These are phyloP conservation scores for Spicauda simplicius DNA, from an alignment of 2,888 invertebrate species.

Conservation along the genomic window DNA sequence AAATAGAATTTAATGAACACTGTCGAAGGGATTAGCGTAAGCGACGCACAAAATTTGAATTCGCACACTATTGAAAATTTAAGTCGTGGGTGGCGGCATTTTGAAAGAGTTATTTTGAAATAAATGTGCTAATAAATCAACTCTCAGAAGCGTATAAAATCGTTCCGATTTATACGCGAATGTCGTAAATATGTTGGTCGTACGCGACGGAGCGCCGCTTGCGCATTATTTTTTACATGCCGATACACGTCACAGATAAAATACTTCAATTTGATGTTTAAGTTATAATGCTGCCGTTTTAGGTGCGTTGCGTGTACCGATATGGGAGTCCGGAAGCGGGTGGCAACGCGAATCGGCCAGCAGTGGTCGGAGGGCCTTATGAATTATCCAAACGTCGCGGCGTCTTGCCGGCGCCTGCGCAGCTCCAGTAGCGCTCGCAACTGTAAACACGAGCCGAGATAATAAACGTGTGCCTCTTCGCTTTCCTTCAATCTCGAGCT, in stretches of 20 bases:
- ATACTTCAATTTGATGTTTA: conserved; percentile 34
- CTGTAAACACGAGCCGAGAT: conserved; percentile 66
- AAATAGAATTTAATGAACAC: conserved; percentile 31
- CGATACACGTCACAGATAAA: conserved; percentile 40
- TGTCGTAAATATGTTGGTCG: conserved; percentile 22
- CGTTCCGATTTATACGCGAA: conserved; percentile 19
- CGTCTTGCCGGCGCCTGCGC: conserved; percentile 64
- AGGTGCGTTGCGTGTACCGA: conserved; percentile 53
- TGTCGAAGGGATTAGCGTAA: conserved; percentile 16
- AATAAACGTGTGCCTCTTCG: conserved; percentile 52
- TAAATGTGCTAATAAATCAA: conserved; percentile 32
- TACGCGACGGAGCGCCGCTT: conserved; percentile 20
- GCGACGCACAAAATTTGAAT: conserved; percentile 19
- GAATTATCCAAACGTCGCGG: conserved; percentile 77
- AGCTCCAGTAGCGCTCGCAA: conserved; percentile 48
- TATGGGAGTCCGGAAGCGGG: conserved; percentile 65
- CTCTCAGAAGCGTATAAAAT: conserved; percentile 22
- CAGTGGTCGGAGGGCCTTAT: conserved; percentile 59
- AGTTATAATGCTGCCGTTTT: conserved; percentile 57
- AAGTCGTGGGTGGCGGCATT: conserved; percentile 27
- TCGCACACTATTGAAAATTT: conserved; percentile 11
- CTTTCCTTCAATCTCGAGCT: background rate
- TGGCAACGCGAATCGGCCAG: conserved; percentile 53
- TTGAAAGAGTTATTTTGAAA: conserved; percentile 31
- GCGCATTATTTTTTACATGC: conserved; percentile 38